Conservation (phyloP, 2,113 vertebrate genomes). For the Crotalus tigris region DNA sequence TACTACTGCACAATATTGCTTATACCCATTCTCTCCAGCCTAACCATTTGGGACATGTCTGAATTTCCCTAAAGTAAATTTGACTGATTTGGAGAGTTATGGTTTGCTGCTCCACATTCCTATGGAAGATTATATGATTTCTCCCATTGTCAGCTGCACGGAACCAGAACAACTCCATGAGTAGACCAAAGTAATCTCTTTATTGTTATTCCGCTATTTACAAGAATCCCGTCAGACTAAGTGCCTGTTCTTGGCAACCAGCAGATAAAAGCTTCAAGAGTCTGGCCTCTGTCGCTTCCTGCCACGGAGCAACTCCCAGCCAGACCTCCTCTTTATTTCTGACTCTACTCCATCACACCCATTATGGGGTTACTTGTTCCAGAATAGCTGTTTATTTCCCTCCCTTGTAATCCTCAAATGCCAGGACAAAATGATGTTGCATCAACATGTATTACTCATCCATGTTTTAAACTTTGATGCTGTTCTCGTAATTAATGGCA, state of each 20-base stretch:
- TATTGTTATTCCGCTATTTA: not conserved
- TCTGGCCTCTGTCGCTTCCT: not conserved
- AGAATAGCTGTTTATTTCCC: not conserved
- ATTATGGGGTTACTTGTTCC: not conserved
- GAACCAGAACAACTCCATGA: not conserved
- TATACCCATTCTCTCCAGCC: not conserved
- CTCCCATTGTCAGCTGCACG: not conserved
- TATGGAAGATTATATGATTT: not conserved
- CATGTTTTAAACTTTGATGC: not conserved
- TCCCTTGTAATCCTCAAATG: not conserved
- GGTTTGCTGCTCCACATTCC: not conserved
- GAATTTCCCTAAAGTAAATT: not conserved
- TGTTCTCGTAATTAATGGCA: not conserved
- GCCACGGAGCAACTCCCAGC: not conserved
- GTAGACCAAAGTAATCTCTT: not conserved
- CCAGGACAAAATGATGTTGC: not conserved
- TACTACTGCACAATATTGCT: not conserved
- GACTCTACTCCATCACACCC: not conserved
- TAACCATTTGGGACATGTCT: not conserved
- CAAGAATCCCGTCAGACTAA: not conserved
- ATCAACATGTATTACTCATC: not conserved
- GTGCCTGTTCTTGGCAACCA: not conserved
- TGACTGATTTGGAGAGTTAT: not conserved
- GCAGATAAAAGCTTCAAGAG: not conserved
- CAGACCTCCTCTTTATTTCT: not conserved